Conservation (phyloP, 2,888 invertebrate species). For the Drosophila rellima region DNA sequence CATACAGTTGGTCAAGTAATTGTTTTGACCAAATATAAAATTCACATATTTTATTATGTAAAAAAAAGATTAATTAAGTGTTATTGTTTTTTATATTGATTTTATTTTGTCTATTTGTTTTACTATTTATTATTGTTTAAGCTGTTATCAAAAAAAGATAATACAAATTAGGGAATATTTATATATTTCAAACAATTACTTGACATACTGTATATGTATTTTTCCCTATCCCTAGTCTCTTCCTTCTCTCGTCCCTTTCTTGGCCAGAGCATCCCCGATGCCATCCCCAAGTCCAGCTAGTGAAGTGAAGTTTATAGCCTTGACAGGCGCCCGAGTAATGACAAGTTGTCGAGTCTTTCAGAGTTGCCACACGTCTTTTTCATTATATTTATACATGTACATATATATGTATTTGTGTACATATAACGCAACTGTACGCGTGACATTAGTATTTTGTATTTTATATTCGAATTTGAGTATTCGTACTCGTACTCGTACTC, state of each 20-base stretch:
- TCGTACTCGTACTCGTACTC: constrained; percentile 7
- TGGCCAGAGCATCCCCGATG: neutral
- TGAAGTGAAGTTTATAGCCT: constrained; percentile 40
- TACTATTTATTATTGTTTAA: too few species aligned
- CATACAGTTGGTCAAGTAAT: too few species aligned
- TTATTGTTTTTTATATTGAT: too few species aligned
- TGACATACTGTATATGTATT: too few species aligned
- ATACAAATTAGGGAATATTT: too few species aligned
- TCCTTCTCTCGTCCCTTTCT: neutral
- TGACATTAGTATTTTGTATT: constrained; percentile 7
- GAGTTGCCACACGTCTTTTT: constrained; percentile 29
- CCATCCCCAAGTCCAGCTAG: constrained; percentile 1
- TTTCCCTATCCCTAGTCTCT: constrained; percentile 15
- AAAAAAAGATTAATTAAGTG: too few species aligned
- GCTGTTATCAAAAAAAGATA: too few species aligned
- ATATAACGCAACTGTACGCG: constrained; percentile 37
- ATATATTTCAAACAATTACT: too few species aligned
- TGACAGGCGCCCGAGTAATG: constrained; percentile 40
- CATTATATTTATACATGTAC: too few species aligned
- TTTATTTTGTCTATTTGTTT: too few species aligned
- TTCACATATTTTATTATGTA: too few species aligned
- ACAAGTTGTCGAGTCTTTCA: constrained; percentile 17
- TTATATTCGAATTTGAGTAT: neutral
- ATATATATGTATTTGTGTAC: neutral
- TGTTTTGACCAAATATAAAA: too few species aligned